Evolutionary conservation across 2,797 vertebrate species (phyloP).

Genomic region (Geotrypetes seraphini): DNA sequence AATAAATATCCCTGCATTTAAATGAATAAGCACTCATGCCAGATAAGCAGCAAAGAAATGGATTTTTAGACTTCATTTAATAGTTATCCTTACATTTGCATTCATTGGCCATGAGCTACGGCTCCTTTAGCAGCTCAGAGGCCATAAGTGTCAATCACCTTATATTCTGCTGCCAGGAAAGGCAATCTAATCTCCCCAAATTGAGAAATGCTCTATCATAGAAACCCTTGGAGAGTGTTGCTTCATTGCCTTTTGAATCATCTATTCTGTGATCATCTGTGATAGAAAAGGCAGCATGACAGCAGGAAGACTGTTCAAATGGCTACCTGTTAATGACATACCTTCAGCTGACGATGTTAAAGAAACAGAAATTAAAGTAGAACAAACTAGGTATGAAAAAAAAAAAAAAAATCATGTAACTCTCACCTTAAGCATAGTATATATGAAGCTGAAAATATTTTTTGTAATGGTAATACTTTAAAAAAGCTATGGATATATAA

Average conservation of each 20-base stretch:
- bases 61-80: not conserved
- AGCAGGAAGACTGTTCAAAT: not conserved
- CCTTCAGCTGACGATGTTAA: not conserved
- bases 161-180: not conserved
- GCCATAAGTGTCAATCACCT: slow-evolving; percentile 1
- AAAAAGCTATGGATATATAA: too few relatives aligned
- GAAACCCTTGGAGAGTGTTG: not conserved
- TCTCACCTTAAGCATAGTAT: too few relatives aligned
- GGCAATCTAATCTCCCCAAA: slow-evolving; percentile 3
- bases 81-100: not conserved
- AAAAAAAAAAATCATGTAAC: not conserved
- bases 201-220: not conserved
- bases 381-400: not conserved
- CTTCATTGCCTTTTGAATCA: not conserved
- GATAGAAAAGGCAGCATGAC: not conserved
- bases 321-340: not conserved
- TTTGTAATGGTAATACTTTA: too few relatives aligned
- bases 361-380: not conserved
- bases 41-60: not conserved
- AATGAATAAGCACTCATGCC: not conserved
- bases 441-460: too few relatives aligned
- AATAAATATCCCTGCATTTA: not conserved
- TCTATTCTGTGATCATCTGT: not conserved
- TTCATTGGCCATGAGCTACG: not conserved
- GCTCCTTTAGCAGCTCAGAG: not conserved